Base-by-base conservation (phyloP, 2,888 invertebrate species). In the Pediacus dermestoides region DNA sequence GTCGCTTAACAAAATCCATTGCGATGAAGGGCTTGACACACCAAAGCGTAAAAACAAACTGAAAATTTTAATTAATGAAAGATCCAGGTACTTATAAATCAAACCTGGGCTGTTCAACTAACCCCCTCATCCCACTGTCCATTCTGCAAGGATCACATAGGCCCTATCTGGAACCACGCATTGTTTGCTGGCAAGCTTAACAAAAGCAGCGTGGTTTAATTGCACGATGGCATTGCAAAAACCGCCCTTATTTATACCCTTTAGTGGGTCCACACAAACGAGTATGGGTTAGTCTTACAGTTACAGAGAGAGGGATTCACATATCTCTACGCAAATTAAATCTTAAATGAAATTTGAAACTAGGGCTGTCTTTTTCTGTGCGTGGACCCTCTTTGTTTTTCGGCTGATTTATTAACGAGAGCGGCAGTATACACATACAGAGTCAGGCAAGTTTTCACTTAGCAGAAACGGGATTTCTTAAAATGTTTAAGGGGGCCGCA, bases 331-430 rank as follows among this genome's bases (percentile, higher is more conserved):
- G 63, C 61, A 67, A 68, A 69, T 68, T 67, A 66, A 68, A 68
- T 70, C 70, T 68, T 67, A 66, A 70, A 68, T 68, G 67, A 68
- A 68, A 68, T 68, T 67, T 59, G 64, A 70, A 68, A 67, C 66
- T 66, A 58, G 55, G 52, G 49, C 56, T 48, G 48, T 58, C 58
- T 57, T 57, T 57, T 52, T 59, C 53, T 44, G 26, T n/a, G 36
- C 6, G n/a, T 15, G 25, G 12, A 26, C 8, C 12, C 13, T 13
- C 30, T 13, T 15, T 30, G 23, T 23, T 23, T 18, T 15, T 30
- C 30, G 4, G n/a, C n/a, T n/a, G n/a, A n/a, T n/a, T n/a, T n/a
- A n/a, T n/a, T n/a, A n/a, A n/a, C n/a, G n/a, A n/a, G n/a, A n/a
- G n/a, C n/a, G n/a, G n/a, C n/a, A n/a, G n/a, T n/a, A n/a, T n/a